These are phyloP conservation scores for Triplophysa tibetana DNA, from an alignment of 2,113 vertebrate species.

Conservation along the genomic window DNA sequence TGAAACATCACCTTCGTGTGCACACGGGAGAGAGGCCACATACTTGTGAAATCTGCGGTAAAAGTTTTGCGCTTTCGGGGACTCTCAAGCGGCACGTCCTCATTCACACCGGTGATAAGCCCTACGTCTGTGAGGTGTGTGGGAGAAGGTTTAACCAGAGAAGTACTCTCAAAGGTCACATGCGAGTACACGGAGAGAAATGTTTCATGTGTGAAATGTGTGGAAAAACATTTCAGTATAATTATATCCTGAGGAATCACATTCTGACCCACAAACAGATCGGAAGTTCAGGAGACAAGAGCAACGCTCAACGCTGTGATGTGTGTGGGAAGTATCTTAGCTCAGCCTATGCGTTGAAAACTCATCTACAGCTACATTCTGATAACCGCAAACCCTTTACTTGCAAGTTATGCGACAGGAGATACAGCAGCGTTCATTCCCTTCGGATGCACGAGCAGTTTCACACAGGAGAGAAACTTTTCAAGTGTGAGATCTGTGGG, in stretches of 20 bases:
- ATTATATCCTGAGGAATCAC: slow-evolving; percentile 70
- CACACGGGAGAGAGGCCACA: slow-evolving; percentile 66
- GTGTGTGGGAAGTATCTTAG: slow-evolving; percentile 64
- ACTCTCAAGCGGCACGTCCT: slow-evolving; percentile 70
- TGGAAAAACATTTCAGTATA: slow-evolving; percentile 72
- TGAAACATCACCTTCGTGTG: slow-evolving; percentile 66
- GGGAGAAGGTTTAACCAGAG: slow-evolving; percentile 47
- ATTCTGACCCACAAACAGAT: slow-evolving; percentile 35
- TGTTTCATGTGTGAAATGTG: slow-evolving; percentile 50
- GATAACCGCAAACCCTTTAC: slow-evolving; percentile 41
- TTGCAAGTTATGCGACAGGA: slow-evolving; percentile 29
- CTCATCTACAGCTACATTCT: slow-evolving; percentile 60
- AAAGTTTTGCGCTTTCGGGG: slow-evolving; percentile 64
- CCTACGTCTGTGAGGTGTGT: slow-evolving; percentile 72
- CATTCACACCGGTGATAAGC: slow-evolving; percentile 68
- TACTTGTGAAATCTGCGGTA: slow-evolving; percentile 65
- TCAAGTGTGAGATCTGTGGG: slow-evolving; percentile 60
- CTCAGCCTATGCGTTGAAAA: slow-evolving; percentile 43
- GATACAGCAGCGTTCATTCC: slow-evolving; percentile 46
- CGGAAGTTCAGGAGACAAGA: slow-evolving; percentile 3
- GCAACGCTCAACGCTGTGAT: slow-evolving; percentile 61
- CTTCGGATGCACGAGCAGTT: slow-evolving; percentile 66
- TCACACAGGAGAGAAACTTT: slow-evolving; percentile 54
- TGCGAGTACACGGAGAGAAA: slow-evolving; percentile 17
- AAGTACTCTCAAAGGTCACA: slow-evolving; percentile 27